Evolutionary conservation across 2,113 vertebrate species (phyloP), one percentile per base, ranked within the genome.

Genomic region (Patagioenas fasciata): DNA sequence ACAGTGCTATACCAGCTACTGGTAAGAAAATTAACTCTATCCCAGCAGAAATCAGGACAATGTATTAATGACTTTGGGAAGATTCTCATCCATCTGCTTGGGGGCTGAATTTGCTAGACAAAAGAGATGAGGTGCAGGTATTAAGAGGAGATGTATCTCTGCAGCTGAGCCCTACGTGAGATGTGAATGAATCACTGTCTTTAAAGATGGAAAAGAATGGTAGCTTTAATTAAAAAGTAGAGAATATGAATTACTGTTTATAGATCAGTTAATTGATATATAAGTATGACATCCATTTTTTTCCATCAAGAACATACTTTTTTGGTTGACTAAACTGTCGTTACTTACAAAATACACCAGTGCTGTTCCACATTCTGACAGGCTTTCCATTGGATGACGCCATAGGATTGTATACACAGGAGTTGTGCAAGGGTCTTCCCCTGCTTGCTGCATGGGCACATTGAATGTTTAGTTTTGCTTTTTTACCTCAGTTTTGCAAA

Each of bases 351-450:
- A 65, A 38, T 47, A n/a, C 4, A 25, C 8, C 11, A 28, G 9
- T 36, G 21, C 10, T 85, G 47, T 82, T 53, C 57, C 40, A 9
- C 80, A 71, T 72, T 67, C 56, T 86, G 65, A 25, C 48, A 13
- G 2, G 6, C 38, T 80, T 70, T 93, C 17, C 56, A 23, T 13
- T 6, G 67, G 80, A 42, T 50, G 69, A 2, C 0, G 0, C 44
- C 57, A 34, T 4, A 36, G 44, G 11, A 50, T 50, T 50, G 48
- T 24, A 50, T 50, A 24, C 23, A 50, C 48, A 50, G 48, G 48
- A 92, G 53, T 47, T 88, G 58, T 62, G 28, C 28, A 40, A 40
- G 84, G 36, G 14, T 79, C 34, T 89, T 89, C 36, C 57, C 25
- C 44, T 91, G 19, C 86, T 95, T 8, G 2, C 72, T 88, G 53